These are phyloP conservation scores for Triplophysa rosa DNA, from an alignment of 2,113 vertebrate species.

Conservation along the genomic window DNA sequence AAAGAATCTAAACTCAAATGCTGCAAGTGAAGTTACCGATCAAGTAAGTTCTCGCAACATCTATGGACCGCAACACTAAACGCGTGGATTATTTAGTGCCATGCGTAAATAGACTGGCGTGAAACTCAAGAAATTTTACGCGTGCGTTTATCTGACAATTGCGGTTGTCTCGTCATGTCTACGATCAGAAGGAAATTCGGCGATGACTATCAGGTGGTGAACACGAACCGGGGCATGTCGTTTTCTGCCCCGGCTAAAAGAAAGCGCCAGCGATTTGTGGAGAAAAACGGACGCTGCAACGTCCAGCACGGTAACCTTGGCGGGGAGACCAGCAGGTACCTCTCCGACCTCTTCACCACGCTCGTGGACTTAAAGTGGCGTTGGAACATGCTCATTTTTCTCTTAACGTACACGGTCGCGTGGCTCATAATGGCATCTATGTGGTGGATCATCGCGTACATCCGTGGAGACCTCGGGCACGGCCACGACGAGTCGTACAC, in stretches of 20 bases:
- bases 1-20: not conserved
- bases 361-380: constrained; percentile 91
- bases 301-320: constrained; percentile 88
- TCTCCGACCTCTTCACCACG: constrained; percentile 87
- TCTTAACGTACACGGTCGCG: constrained; percentile 85
- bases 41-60: not conserved
- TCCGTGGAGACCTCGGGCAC: constrained; percentile 81
- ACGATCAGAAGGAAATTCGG: constrained; percentile 81
- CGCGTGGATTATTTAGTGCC: not conserved
- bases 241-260: constrained; percentile 74
- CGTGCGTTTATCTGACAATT: not conserved
- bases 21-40: constrained; percentile 6
- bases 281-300: constrained; percentile 89
- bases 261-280: constrained; percentile 86
- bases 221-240: constrained; percentile 62
- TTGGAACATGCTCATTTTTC: constrained; percentile 87
- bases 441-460: constrained; percentile 89
- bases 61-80: not conserved
- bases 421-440: constrained; percentile 89
- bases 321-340: constrained; percentile 83
- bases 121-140: constrained; percentile 24
- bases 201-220: constrained; percentile 83
- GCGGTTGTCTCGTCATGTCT: constrained; percentile 68
- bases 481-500: constrained; percentile 75
- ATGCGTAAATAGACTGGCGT: not conserved